These are phyloP conservation scores for Argopecten irradians DNA, from an alignment of 1,140 invertebrate species.

Conservation along the genomic window DNA sequence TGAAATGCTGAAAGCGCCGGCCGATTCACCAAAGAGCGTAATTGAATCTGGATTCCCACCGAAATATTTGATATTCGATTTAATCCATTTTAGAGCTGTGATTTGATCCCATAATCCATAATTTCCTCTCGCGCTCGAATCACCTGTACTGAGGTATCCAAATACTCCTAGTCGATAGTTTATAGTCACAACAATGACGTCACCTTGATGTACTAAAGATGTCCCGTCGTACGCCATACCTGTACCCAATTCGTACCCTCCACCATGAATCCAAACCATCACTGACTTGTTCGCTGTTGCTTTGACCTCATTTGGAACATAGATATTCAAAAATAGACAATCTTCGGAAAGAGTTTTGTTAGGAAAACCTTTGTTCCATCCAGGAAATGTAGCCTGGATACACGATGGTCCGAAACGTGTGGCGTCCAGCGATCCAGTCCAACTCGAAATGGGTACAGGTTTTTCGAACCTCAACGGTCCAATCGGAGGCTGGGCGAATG, in stretches of 20 bases:
- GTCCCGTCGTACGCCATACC: slow-evolving; percentile 93
- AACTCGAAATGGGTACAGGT: background rate
- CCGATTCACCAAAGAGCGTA: slow-evolving; percentile 95
- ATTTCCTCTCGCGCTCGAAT: slow-evolving; percentile 70
- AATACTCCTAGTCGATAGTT: slow-evolving; percentile 89
- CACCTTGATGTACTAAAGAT: slow-evolving; percentile 83
- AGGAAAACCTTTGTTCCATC: slow-evolving; percentile 31
- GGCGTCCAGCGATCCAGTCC: background rate
- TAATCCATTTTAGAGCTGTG: slow-evolving; percentile 86
- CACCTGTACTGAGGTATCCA: slow-evolving; percentile 84
- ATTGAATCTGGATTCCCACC: slow-evolving; percentile 96
- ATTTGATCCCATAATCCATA: slow-evolving; percentile 84
- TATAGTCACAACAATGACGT: slow-evolving; percentile 88
- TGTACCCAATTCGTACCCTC: slow-evolving; percentile 92
- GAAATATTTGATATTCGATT: slow-evolving; percentile 91
- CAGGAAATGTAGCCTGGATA: slow-evolving; percentile 35
- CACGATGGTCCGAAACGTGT: slow-evolving; percentile 41
- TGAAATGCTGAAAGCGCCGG: slow-evolving; percentile 94
- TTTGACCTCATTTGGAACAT: slow-evolving; percentile 80
- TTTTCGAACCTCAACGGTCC: slow-evolving; percentile 34
- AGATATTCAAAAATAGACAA: slow-evolving; percentile 95
- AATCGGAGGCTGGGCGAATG: slow-evolving; percentile 41
- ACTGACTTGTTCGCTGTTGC: slow-evolving; percentile 79
- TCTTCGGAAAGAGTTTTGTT: slow-evolving; percentile 82
- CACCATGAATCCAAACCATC: slow-evolving; percentile 97